These are phyloP conservation scores for Megaceryle torquata DNA, from an alignment of 2,113 vertebrate species.

Conservation along the genomic window DNA sequence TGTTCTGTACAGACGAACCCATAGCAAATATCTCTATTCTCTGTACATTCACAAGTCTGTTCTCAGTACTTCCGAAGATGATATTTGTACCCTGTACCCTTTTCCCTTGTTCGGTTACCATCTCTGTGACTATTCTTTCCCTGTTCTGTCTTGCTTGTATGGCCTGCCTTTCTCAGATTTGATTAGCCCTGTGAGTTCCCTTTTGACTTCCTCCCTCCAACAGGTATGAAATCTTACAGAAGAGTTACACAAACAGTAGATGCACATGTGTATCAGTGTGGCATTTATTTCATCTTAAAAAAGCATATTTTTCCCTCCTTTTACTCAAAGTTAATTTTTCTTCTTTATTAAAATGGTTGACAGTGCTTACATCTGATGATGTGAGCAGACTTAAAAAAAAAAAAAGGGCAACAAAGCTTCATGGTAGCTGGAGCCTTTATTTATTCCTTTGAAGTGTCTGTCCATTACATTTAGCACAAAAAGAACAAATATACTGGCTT, in stretches of 20 bases:
- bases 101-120: background rate
- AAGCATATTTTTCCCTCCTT: background rate
- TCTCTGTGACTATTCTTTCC: background rate
- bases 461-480: background rate
- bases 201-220: conserved; percentile 12
- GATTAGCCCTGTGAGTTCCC: background rate
- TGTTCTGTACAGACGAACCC: background rate
- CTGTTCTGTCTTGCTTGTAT: background rate
- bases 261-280: background rate
- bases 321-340: background rate
- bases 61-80: background rate
- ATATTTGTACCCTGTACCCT: background rate
- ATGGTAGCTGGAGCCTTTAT: background rate
- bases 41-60: background rate
- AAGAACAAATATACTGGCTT: background rate
- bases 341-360: background rate
- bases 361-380: background rate
- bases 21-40: background rate
- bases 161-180: background rate
- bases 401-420: background rate
- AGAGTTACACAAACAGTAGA: background rate
- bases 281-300: background rate
- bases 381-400: background rate
- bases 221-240: background rate
- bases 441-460: background rate